These are phyloP conservation scores for Eurytoma californica DNA, from an alignment of 2,888 invertebrate genomes.

Conservation along the genomic window DNA sequence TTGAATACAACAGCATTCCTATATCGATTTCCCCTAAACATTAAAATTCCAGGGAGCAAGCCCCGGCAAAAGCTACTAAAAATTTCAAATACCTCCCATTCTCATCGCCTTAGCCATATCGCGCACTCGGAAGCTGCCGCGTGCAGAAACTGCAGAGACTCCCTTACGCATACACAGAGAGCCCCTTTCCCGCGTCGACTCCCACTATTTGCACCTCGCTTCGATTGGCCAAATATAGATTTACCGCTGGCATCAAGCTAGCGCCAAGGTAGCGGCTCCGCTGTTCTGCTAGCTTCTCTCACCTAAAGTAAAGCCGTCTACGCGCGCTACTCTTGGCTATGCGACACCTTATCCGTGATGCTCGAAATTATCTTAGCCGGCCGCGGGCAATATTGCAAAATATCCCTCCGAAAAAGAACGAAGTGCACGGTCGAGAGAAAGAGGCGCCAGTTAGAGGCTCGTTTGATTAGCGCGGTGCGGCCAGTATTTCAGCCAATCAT, in stretches of 20 bases:
- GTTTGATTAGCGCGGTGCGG: conserved; percentile 72
- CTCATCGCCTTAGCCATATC: background rate
- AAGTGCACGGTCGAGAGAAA: background rate
- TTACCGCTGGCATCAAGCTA: conserved; percentile 63
- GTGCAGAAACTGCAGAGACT: conserved; percentile 1
- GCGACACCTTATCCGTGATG: background rate
- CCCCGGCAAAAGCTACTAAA: background rate
- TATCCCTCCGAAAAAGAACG: conserved; percentile 1
- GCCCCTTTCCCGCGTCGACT: conserved; percentile 33
- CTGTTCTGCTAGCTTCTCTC: background rate
- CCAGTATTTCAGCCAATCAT: conserved; percentile 77
- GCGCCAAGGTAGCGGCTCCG: background rate
- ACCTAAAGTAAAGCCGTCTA: background rate
- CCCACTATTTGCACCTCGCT: conserved; percentile 57
- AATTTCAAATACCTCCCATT: background rate
- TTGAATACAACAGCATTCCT: too few species aligned
- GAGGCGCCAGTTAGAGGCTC: conserved; percentile 63
- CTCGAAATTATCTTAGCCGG: conserved; percentile 10
- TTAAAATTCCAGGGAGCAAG: too few species aligned
- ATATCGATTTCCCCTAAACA: too few species aligned
- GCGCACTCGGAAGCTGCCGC: background rate
- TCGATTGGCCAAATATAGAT: conserved; percentile 72
- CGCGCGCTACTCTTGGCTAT: background rate
- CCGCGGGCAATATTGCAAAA: conserved; percentile 5
- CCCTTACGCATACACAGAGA: background rate